Conservation (phyloP, 2,797 vertebrate species). For the Pyrocephalus nanus region DNA sequence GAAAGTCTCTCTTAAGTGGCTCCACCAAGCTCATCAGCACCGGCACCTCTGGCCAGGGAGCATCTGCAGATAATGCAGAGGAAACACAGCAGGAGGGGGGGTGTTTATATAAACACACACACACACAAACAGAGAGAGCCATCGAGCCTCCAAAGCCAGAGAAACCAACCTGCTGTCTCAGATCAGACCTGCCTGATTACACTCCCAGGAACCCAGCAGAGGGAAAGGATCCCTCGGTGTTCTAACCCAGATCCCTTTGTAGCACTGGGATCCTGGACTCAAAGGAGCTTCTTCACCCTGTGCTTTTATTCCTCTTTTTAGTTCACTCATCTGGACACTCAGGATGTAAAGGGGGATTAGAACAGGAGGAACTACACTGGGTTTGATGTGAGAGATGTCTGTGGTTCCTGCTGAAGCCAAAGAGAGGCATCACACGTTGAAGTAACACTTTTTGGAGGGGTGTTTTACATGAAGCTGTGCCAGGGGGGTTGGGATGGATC, state of each 20-base stretch:
- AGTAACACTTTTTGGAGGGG: neutral
- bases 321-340: neutral
- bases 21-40: neutral
- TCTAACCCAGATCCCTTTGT: neutral
- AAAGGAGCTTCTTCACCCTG: neutral
- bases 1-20: neutral
- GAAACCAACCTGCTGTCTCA: neutral
- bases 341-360: neutral
- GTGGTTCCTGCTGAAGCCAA: neutral
- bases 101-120: neutral
- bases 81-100: neutral
- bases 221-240: neutral
- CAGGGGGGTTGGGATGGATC: neutral
- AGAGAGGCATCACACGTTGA: neutral
- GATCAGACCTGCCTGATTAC: neutral
- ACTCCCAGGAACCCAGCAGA: neutral
- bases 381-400: neutral
- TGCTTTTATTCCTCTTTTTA: neutral
- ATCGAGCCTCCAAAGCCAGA: neutral
- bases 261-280: neutral
- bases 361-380: neutral
- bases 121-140: fast-evolving
- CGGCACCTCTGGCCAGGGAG: fast-evolving
- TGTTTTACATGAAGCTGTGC: neutral
- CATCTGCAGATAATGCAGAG: neutral